Evolutionary conservation across 2,113 vertebrate genomes (phyloP).

Genomic region (Phalacrocorax carbo): DNA sequence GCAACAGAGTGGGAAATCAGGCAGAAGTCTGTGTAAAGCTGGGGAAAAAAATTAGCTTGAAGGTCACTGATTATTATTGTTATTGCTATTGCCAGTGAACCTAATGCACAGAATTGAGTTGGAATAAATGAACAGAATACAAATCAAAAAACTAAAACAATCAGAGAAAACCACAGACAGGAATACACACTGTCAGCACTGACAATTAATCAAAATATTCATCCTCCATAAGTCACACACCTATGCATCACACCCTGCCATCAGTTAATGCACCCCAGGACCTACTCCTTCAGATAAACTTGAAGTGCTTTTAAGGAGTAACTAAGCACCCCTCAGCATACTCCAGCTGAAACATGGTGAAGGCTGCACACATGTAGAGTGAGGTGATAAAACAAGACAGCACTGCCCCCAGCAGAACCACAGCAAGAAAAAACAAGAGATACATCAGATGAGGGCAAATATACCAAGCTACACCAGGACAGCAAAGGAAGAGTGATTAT

Average conservation of each 20-base stretch:
- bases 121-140: background rate
- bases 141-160: background rate
- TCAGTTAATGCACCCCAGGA: background rate
- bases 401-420: background rate
- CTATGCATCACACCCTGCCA: background rate
- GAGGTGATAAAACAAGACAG: background rate
- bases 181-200: background rate
- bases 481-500: background rate
- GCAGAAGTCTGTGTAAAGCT: background rate
- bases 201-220: background rate
- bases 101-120: background rate
- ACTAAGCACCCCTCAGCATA: background rate
- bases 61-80: background rate
- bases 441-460: background rate
- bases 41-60: background rate
- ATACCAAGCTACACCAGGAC: background rate
- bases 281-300: background rate
- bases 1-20: background rate
- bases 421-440: background rate
- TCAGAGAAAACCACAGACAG: background rate
- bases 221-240: background rate
- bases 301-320: background rate
- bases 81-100: background rate
- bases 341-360: background rate
- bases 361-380: background rate